phyloP scores from a whole-genome alignment of 2,888 invertebrate species.

The Drosophila borborema region DNA sequence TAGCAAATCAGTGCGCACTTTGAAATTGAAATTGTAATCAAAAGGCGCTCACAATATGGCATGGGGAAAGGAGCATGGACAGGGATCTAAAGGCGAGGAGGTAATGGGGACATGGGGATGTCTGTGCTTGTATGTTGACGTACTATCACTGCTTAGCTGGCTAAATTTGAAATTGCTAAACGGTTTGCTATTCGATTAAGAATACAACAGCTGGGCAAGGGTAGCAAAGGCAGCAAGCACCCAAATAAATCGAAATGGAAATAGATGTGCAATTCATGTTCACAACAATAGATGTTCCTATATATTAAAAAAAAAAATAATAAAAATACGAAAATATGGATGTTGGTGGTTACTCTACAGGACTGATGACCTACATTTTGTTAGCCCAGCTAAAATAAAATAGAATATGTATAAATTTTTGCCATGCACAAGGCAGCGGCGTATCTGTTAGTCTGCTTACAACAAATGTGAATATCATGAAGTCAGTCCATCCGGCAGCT shows the following conservation, averaged over 20 bases:
- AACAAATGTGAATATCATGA: conserved; percentile 63
- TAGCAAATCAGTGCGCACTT: conserved; percentile 65
- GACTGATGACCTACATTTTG: conserved; percentile 71
- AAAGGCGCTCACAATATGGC: conserved; percentile 43
- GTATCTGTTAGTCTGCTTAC: conserved; percentile 60
- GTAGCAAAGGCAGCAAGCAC: conserved; percentile 19
- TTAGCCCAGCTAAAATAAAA: conserved; percentile 21
- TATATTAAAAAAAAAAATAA: conserved; percentile 35
- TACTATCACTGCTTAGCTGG: conserved; percentile 65
- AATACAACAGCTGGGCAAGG: conserved; percentile 46
- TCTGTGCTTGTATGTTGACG: conserved; percentile 16
- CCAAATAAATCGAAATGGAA: conserved; percentile 65
- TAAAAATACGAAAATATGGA: conserved; percentile 44
- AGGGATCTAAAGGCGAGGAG: neutral
- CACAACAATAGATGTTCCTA: conserved; percentile 54
- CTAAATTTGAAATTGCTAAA: conserved; percentile 72
- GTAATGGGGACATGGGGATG: neutral
- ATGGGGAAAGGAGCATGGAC: neutral
- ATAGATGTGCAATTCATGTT: conserved; percentile 77
- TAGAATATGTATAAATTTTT: conserved; percentile 40
- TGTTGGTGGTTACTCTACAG: conserved; percentile 38
- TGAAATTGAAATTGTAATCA: conserved; percentile 77
- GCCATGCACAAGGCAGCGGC: conserved; percentile 15
- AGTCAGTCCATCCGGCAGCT: conserved; percentile 24
- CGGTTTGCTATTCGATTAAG: conserved; percentile 77